Base-by-base conservation (phyloP, 2,113 vertebrate genomes). In the Lucifuga dentata region DNA sequence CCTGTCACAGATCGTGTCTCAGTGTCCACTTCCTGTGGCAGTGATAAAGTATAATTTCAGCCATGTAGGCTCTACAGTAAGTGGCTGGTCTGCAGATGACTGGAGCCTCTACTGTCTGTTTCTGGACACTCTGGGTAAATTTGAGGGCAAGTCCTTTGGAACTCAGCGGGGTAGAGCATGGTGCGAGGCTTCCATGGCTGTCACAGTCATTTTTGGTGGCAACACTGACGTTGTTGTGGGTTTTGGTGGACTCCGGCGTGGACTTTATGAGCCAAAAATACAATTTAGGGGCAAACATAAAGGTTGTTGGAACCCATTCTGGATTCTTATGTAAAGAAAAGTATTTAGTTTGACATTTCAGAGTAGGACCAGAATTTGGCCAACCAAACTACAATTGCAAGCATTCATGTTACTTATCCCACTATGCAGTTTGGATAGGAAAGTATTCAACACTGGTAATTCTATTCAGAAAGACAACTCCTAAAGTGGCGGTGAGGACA, bases 21-120 rank as follows among this genome's bases (percentile, higher is more conserved):
- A 12, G 12, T 62, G 64, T 77, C 69, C 49, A 70, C 62, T 81
- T 87, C 69, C 69, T 81, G 74, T 60, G 60, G 61, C 60, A 55
- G 40, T 9, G 38, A 70, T 40, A 64, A 56, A 78, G 76, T 77
- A 77, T 73, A 58, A 81, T 73, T 80, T 86, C 49, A 56, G 52
- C 68, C 46, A 68, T 62, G 50, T 40, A 78, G 59, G 49, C 59
- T 71, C 44, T 32, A 75, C 49, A 78, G 56, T 78, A 82, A 87
- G 64, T 78, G 68, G 73, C 35, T 58, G 59, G 53, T 74, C 17
- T 73, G 73, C 46, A 76, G 68, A 39, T 29, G 35, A 70, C 65
- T 66, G 77, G 77, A 73, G 64, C 58, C 67, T 66, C 52, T 63
- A 49, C 12, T 32, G 57, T 70, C 76, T 46, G 64, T 57, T 48